Base-by-base conservation (phyloP, 2,113 vertebrate genomes). In the Solea senegalensis region DNA sequence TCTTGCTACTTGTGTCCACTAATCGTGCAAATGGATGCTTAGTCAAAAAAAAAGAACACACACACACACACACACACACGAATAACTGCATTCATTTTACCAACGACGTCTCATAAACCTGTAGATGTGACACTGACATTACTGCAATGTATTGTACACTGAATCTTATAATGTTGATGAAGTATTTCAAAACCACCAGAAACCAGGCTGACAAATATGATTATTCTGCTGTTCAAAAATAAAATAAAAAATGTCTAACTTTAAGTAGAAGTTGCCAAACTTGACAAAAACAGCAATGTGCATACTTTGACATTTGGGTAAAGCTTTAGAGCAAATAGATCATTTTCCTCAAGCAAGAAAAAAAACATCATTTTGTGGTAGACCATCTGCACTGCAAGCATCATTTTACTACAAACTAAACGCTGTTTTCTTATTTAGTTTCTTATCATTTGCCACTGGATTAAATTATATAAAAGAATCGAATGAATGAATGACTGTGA, bases 271-370 rank as follows among this genome's bases (percentile, higher is more conserved):
- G 14, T 74, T 54, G 27, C 40, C 48, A 27, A 28, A 73, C 27
- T 1, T 28, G 56, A 40, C 9, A 50, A 48, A 45, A 69, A 9
- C 8, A 64, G 48, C 62, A 60, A 67, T 60, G 1, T 34, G 5
- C 6, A 46, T 14, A 56, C 44, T 26, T 9, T 41, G 15, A 21
- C 58, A 83, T 61, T 60, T 9, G 8, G n/a, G 9, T 48, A 49
- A 82, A 60, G 58, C 61, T 78, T 55, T 53, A 48, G 66, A 51
- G 53, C 16, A 78, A 69, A 49, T 26, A 15, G 41, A 58, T n/a
- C 55, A 3, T 60, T 46, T 52, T 74, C 48, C 11, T 69, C 13
- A 59, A 74, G 21, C 21, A 21, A 21, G 21, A 21, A 21, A 21
- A 21, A 21, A 21, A 21, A 21, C 21, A 34, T 34, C 34, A 34